These are phyloP conservation scores for Hirudo medicinalis DNA, from an alignment of 1,140 invertebrate species.

Conservation along the genomic window DNA sequence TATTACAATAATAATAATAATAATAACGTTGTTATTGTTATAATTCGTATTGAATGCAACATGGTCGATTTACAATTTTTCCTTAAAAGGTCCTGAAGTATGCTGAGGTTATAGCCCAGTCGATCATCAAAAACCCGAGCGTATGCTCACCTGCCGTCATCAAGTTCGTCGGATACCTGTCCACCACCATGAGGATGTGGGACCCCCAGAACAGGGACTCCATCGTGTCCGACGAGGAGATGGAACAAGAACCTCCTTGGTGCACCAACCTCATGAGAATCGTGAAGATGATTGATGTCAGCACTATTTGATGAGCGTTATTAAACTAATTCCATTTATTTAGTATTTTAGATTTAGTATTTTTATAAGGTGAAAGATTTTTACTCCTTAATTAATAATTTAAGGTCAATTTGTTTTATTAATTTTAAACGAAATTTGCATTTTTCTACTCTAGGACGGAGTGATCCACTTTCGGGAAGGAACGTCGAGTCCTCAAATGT, in stretches of 20 bases:
- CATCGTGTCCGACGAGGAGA: constrained; percentile 39
- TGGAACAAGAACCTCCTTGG: constrained; percentile 25
- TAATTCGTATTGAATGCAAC: not conserved
- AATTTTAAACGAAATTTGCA: not conserved
- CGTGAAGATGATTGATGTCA: not conserved
- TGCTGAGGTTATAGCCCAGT: constrained; percentile 60
- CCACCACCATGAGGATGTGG: constrained; percentile 61
- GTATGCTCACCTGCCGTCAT: constrained; percentile 49
- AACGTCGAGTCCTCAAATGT: constrained; percentile 29
- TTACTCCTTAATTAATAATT: too few relatives aligned
- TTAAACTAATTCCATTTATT: too few relatives aligned
- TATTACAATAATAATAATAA: too few relatives aligned
- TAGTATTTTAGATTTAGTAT: too few relatives aligned
- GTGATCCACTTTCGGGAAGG: constrained; percentile 34
- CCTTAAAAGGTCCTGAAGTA: constrained; percentile 54
- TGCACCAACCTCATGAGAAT: constrained; percentile 28
- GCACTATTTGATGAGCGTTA: not conserved
- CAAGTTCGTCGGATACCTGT: constrained; percentile 51
- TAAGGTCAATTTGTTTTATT: too few relatives aligned
- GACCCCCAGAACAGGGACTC: constrained; percentile 53
- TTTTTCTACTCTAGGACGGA: constrained; percentile 30
- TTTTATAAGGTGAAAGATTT: too few relatives aligned
- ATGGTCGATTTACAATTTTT: constrained; percentile 7
- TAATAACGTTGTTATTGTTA: not conserved
- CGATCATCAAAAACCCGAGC: constrained; percentile 45